A percentile compares a stretch with the other conserved stretches of the same genome.
These are phyloP conservation scores for Anarsia innoxiella DNA, from an alignment of 2,888 invertebrate genomes.

Conservation along the genomic window DNA sequence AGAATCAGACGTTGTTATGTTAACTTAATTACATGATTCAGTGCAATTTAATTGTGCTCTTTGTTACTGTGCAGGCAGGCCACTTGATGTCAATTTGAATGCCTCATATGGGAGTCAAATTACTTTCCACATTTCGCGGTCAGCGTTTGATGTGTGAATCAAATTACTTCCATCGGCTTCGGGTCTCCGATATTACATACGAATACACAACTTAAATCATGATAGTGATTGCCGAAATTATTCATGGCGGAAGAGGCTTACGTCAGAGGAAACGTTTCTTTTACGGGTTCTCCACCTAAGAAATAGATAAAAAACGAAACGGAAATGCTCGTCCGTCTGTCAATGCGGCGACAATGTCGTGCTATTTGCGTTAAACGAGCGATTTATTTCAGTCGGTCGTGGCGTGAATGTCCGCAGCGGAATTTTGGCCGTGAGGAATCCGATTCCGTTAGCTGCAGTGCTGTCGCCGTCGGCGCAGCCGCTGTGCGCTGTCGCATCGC, in stretches of 20 bases:
- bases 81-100: neutral
- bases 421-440: slow-evolving; percentile 70
- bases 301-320: slow-evolving; percentile 57
- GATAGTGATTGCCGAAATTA: slow-evolving; percentile 33
- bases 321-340: slow-evolving; percentile 66
- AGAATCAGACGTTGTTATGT: slow-evolving; percentile 1
- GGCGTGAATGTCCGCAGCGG: slow-evolving; percentile 70
- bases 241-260: slow-evolving; percentile 42
- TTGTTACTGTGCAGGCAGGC: neutral
- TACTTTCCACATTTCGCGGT: slow-evolving; percentile 27
- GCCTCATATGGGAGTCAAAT: slow-evolving; percentile 24
- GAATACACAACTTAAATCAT: slow-evolving; percentile 22
- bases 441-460: slow-evolving; percentile 55
- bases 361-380: slow-evolving; percentile 72
- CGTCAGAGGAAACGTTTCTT: slow-evolving; percentile 42
- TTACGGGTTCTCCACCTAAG: slow-evolving; percentile 9
- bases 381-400: slow-evolving; percentile 72
- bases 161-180: slow-evolving; percentile 31
- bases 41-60: slow-evolving; percentile 20
- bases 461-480: slow-evolving; percentile 10
- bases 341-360: slow-evolving; percentile 68
- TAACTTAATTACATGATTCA: slow-evolving; percentile 13
- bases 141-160: slow-evolving; percentile 29
- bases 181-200: slow-evolving; percentile 19
- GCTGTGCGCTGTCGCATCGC: slow-evolving; percentile 21